These are phyloP conservation scores for Lucifuga dentata DNA, from an alignment of 2,113 vertebrate species.

Conservation along the genomic window DNA sequence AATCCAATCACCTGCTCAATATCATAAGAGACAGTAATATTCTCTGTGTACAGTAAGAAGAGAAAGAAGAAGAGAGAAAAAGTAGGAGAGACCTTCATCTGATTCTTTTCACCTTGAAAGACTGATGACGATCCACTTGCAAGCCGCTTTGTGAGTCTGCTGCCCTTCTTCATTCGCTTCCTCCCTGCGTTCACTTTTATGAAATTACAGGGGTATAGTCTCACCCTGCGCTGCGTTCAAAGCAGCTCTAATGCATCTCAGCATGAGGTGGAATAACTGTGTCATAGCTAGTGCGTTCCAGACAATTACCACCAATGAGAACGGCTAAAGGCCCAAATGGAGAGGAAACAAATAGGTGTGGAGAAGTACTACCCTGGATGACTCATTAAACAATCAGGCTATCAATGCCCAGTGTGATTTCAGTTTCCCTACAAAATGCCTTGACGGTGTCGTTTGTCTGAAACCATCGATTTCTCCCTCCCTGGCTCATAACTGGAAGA, in stretches of 20 bases:
- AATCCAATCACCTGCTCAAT: not conserved
- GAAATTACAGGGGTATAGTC: constrained; percentile 55
- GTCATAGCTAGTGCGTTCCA: constrained; percentile 39
- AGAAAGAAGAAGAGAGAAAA: constrained; percentile 12
- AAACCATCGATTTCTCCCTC: constrained; percentile 51
- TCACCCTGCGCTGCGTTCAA: constrained; percentile 44
- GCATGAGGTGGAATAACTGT: constrained; percentile 37
- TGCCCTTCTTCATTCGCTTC: constrained; percentile 1
- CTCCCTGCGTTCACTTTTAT: constrained; percentile 44
- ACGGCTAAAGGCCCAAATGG: constrained; percentile 20
- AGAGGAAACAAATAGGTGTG: constrained; percentile 59
- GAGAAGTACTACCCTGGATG: constrained; percentile 50
- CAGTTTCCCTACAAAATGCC: constrained; percentile 46
- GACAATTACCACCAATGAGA: constrained; percentile 50
- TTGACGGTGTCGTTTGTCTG: constrained; percentile 55
- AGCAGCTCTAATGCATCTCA: constrained; percentile 56
- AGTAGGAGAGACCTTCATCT: constrained; percentile 45
- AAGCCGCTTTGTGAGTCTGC: constrained; percentile 4
- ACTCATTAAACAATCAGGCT: constrained; percentile 66
- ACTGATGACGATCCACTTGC: constrained; percentile 41
- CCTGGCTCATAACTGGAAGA: constrained; percentile 49
- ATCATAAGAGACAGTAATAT: not conserved
- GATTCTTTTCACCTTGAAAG: constrained; percentile 64
- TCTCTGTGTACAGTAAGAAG: not conserved
- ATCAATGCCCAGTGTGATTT: constrained; percentile 46